Conservation (phyloP, 2,113 vertebrate species). For the Mus musculus region GRCm39 chr15:96694001-96694500, state of each 20-base stretch:
- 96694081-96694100: neutral
- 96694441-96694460: neutral
- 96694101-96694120: neutral
- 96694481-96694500: neutral
- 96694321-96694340: neutral
- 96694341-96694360: neutral
- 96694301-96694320: neutral
- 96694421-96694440: neutral
- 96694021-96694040: neutral
- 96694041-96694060: neutral
- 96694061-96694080: neutral
- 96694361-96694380: neutral
- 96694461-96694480: neutral
- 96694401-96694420: neutral
- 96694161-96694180: neutral
- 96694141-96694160: neutral
- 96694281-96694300: neutral
- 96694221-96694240: slow-evolving; percentile 2
- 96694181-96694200: neutral
- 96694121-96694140: neutral
- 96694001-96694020: neutral
- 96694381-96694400: neutral
- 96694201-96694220: slow-evolving; percentile 44
- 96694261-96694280: neutral
- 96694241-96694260: neutral